Conservation (phyloP, 2,113 vertebrate species). For the Clarias magur region DNA sequence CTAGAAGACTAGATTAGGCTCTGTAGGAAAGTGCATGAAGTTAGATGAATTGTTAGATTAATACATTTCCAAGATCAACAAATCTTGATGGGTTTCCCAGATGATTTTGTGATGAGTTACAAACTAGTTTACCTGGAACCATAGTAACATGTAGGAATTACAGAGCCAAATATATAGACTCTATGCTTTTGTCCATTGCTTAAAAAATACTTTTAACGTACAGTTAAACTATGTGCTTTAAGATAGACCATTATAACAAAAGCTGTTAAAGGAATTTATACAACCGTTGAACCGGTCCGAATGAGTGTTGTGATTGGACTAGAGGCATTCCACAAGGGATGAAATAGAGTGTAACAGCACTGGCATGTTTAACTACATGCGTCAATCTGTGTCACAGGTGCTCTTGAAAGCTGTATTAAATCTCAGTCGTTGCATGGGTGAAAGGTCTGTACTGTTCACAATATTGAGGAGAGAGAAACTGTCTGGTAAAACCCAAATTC, state of each 20-base stretch:
- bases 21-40: constrained; percentile 53
- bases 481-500: too few species aligned
- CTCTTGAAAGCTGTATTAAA: too few species aligned
- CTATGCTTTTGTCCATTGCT: background rate
- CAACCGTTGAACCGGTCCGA: too few species aligned
- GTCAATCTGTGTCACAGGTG: too few species aligned
- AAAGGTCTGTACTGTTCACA: too few species aligned
- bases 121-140: constrained; percentile 46
- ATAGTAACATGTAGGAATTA: constrained; percentile 36
- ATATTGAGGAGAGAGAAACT: too few species aligned
- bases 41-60: constrained; percentile 51
- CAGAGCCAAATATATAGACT: background rate
- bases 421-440: too few species aligned
- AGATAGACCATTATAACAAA: background rate
- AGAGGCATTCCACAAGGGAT: too few species aligned
- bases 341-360: too few species aligned
- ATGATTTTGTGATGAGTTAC: constrained; percentile 48
- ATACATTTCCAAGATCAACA: constrained; percentile 62
- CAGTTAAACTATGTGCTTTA: background rate
- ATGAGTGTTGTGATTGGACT: too few species aligned
- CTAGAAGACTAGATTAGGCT: constrained; percentile 49
- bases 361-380: too few species aligned
- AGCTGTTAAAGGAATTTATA: background rate
- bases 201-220: background rate
- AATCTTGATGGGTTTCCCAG: constrained; percentile 61